A percentile compares a stretch with the other conserved stretches of the same genome.
Evolutionary conservation across 53 echinoderm and acorn worm genomes (phyloP).

Genomic region (Astropecten irregularis): DNA sequence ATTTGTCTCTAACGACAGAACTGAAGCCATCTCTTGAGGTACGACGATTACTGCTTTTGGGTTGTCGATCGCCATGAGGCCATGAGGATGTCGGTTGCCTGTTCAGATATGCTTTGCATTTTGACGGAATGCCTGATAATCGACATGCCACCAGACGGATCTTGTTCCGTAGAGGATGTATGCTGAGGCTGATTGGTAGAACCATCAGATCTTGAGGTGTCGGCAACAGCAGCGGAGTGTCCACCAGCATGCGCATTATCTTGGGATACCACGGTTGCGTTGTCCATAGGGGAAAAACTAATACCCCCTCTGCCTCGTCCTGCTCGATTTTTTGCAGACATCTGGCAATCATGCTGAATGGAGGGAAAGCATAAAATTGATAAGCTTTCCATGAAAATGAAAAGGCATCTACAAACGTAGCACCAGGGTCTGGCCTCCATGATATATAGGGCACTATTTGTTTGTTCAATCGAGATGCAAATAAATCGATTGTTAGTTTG

Average conservation of each 20-base stretch:
- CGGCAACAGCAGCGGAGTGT: neutral
- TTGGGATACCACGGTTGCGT: conserved; percentile 29
- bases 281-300: conserved; percentile 27
- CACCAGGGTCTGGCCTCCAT: conserved; percentile 57
- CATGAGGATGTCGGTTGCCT: conserved; percentile 35
- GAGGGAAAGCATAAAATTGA: conserved; percentile 43
- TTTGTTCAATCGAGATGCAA: conserved; percentile 50
- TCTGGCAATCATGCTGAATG: conserved; percentile 22
- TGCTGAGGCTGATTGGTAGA: neutral
- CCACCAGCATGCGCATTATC: neutral
- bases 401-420: conserved; percentile 47
- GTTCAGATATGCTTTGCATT: neutral
- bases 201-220: neutral
- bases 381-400: conserved; percentile 29
- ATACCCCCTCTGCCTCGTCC: neutral
- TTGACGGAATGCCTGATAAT: conserved; percentile 26
- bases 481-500: conserved; percentile 6
- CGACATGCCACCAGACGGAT: conserved; percentile 8
- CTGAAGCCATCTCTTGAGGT: neutral
- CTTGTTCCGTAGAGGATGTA: neutral
- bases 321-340: conserved; percentile 1
- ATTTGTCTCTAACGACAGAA: conserved; percentile 4
- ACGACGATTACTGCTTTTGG: neutral
- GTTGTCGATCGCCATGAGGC: conserved; percentile 52
- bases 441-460: conserved; percentile 30